Evolutionary conservation across 2,888 invertebrate species (phyloP).

Genomic region (Pollenia amentaria): DNA sequence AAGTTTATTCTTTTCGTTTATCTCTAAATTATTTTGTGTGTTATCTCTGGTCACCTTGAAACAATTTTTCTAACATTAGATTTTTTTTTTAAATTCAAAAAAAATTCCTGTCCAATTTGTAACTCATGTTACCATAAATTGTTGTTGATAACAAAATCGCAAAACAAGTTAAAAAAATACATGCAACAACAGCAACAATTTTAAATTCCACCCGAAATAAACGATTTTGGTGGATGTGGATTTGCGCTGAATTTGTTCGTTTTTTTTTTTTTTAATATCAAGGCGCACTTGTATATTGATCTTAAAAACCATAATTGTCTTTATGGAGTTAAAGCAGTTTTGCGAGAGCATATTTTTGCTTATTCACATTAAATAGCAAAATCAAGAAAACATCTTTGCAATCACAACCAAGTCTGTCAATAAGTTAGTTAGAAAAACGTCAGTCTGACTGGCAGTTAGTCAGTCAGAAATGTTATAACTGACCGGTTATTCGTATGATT

Average conservation of each 20-base stretch:
- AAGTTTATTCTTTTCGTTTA: background rate
- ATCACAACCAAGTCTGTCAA: conserved; percentile 33
- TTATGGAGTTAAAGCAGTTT: conserved; percentile 48
- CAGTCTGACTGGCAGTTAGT: background rate
- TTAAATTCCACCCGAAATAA: conserved; percentile 67
- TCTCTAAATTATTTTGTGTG: background rate
- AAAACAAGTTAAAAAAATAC: conserved; percentile 21
- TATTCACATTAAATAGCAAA: background rate
- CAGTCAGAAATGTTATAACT: conserved; percentile 22
- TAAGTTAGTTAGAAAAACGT: conserved; percentile 26
- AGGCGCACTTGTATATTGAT: conserved; percentile 65
- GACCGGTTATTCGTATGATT: conserved; percentile 52
- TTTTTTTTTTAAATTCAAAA: background rate
- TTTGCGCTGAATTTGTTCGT: background rate
- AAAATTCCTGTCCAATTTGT: conserved; percentile 63
- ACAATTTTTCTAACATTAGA: conserved; percentile 5
- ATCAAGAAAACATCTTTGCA: conserved; percentile 14
- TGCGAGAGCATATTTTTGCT: conserved; percentile 21
- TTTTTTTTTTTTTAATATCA: conserved; percentile 26
- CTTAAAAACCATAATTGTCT: conserved; percentile 62
- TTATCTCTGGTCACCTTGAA: conserved; percentile 36
- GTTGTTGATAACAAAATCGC: conserved; percentile 59
- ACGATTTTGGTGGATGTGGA: conserved; percentile 33
- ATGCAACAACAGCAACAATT: conserved; percentile 23
- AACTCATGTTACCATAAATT: conserved; percentile 57